Evolutionary conservation across 2,113 vertebrate species (phyloP).

Genomic region (Zosterops japonicus): DNA sequence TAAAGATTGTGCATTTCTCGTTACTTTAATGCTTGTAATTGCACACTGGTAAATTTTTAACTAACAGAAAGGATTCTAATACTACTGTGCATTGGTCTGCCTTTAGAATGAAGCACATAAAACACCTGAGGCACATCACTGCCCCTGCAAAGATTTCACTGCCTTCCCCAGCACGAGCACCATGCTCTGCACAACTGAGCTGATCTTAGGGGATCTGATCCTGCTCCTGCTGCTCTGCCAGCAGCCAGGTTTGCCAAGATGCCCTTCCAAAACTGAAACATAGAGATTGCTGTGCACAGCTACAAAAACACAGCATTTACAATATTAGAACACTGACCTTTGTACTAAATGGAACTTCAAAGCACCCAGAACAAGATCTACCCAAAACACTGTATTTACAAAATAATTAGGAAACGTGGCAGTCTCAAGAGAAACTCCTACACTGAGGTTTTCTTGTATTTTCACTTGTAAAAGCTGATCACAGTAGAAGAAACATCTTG

Average conservation of each 20-base stretch:
- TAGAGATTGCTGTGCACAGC: neutral
- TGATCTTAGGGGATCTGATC: constrained; percentile 4
- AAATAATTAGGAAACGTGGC: neutral
- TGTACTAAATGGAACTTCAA: neutral
- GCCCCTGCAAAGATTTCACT: neutral
- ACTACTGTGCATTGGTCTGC: neutral
- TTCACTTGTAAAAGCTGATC: neutral
- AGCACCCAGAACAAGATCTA: neutral
- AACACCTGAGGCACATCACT: neutral
- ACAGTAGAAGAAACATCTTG: neutral
- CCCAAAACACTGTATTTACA: neutral
- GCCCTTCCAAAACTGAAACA: constrained; percentile 65
- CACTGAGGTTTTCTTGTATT: neutral
- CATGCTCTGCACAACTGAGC: neutral
- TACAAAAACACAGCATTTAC: neutral
- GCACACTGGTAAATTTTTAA: neutral
- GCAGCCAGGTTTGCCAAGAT: constrained; percentile 66
- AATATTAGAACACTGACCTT: neutral
- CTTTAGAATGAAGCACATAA: neutral
- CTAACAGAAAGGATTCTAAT: neutral
- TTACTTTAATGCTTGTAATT: neutral
- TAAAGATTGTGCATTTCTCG: neutral
- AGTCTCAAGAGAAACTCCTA: neutral
- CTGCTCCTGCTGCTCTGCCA: constrained; percentile 66
- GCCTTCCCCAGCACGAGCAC: constrained; percentile 58